These are phyloP conservation scores for Zosterops lateralis DNA, from an alignment of 2,113 vertebrate species.

Conservation along the genomic window DNA sequence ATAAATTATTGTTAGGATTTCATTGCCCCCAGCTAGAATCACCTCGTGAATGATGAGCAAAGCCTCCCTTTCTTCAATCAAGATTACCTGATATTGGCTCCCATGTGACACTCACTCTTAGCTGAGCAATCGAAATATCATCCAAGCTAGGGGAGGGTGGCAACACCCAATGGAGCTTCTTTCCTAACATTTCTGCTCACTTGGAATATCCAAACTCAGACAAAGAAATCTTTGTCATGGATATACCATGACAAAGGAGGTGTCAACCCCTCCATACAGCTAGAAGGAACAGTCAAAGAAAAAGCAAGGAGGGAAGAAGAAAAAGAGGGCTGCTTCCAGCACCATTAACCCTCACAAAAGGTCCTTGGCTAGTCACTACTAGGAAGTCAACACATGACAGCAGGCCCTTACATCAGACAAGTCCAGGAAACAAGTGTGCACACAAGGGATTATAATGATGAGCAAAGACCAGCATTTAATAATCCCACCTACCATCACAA, in stretches of 20 bases:
- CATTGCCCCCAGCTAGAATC: background rate
- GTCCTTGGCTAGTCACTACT: background rate
- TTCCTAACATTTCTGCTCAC: background rate
- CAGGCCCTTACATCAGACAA: background rate
- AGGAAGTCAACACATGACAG: background rate
- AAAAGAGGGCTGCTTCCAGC: background rate
- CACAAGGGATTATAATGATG: background rate
- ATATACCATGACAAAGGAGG: background rate
- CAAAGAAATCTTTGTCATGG: background rate
- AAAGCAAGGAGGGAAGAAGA: background rate
- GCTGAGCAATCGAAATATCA: background rate
- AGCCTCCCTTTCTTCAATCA: slow-evolving; percentile 30
- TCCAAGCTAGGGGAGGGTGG: fast-evolving
- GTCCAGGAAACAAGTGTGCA: background rate
- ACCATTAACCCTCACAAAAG: background rate
- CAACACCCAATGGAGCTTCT: background rate
- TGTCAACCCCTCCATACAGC: background rate
- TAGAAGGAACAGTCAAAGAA: background rate
- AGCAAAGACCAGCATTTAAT: background rate
- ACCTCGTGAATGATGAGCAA: background rate
- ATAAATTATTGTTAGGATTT: slow-evolving; percentile 1
- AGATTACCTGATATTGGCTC: background rate
- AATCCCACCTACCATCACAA: background rate
- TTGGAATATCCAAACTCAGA: background rate
- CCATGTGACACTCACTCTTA: fast-evolving